Percentiles rank a stretch among this genome's conserved stretches.
Conservation (phyloP, 2,888 invertebrate genomes). For the Drosophila atripex region DNA sequence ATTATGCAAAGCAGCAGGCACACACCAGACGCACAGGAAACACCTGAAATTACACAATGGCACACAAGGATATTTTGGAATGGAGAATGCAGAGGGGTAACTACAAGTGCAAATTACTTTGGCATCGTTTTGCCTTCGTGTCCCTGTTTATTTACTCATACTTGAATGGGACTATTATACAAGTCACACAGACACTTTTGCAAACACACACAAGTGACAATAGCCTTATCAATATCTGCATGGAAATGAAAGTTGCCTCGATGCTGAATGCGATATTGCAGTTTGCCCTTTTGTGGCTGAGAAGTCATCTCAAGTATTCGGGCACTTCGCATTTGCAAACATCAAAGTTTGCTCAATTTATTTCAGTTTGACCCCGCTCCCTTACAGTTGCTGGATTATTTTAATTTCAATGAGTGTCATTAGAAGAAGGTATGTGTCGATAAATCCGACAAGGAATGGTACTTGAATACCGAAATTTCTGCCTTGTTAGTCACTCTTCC, state of each 20-base stretch:
- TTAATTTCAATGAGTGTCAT: conserved; percentile 65
- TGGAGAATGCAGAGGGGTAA: conserved; percentile 1
- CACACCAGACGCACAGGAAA: conserved; percentile 28
- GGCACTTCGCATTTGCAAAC: conserved; percentile 26
- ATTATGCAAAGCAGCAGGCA: conserved; percentile 63
- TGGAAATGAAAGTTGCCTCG: conserved; percentile 44
- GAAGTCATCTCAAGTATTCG: conserved; percentile 39
- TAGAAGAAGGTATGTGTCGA: conserved; percentile 43
- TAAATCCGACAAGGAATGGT: conserved; percentile 37
- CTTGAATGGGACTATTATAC: conserved; percentile 48
- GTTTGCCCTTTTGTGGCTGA: conserved; percentile 53
- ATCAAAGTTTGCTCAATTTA: conserved; percentile 57
- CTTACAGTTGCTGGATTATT: conserved; percentile 25
- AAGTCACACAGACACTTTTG: conserved; percentile 11
- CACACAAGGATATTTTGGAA: not conserved
- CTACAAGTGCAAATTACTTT: conserved; percentile 59
- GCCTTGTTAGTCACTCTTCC: conserved; percentile 25
- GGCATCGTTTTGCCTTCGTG: conserved; percentile 50
- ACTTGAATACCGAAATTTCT: conserved; percentile 29
- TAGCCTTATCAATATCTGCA: conserved; percentile 63
- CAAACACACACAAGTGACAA: conserved; percentile 50
- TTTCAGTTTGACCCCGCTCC: conserved; percentile 33
- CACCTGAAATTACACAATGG: conserved; percentile 51
- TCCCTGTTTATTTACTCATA: conserved; percentile 50
- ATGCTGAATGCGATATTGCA: conserved; percentile 54